Evolutionary conservation across 2,797 vertebrate genomes (phyloP), one percentile per base, ranked within the genome.

Genomic region (Lagorchestes hirsutus): DNA sequence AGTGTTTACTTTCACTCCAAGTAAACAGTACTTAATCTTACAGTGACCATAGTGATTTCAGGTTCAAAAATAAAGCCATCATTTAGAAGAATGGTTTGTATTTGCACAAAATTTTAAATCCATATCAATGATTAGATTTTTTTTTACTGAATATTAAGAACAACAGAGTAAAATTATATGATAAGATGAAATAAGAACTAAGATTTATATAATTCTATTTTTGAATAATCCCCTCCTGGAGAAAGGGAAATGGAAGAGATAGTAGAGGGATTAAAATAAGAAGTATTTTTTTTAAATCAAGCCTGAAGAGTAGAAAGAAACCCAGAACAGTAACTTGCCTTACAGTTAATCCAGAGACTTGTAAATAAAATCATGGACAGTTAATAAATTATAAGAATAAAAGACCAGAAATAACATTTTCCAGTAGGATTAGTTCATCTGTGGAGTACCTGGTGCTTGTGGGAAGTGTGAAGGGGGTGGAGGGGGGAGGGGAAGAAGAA

Each of bases 371-470:
- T 98, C 98, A 98, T 98, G 98, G 98, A 98, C 98, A 99, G 98
- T 99, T 99, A 98, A 99, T 99, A 99, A 99, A 99, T 99, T 99
- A 99, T 98, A 98, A 98, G 98, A 99, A 99, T 99, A 99, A 99
- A 87, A 99, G 98, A 98, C 98, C 98, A 99, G 99, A 99, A 99
- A 99, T 99, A 99, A 99, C 99, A 99, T 99, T 99, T 99, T 99
- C 99, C 27, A 98, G 98, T 99, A 99, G 99, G 98, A 99, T 99
- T 99, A 99, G 99, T 99, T 99, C 99, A 99, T 99, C 99, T 99
- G 98, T 98, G 99, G 98, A 99, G 98, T 99, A 97, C 95, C 93
- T 96, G 93, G 96, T 98, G 93, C 99, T 99, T 99, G 97, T 99
- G 98, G 91, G 97, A 98, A 96, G 90, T 96, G 50, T 98, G 97